Conservation (phyloP, 2,113 vertebrate species). For the Pangasianodon gigas region DNA sequence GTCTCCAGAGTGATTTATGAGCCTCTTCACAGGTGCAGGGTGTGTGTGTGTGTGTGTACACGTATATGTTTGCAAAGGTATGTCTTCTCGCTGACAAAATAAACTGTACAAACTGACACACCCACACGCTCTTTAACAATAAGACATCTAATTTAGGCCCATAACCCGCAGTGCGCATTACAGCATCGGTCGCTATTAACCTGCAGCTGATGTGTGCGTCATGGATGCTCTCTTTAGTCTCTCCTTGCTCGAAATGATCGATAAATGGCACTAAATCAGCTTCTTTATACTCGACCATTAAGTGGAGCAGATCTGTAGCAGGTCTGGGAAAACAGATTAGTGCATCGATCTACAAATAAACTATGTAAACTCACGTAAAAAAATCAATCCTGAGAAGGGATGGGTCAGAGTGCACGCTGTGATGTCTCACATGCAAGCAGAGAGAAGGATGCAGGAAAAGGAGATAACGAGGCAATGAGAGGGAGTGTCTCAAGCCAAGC, state of each 20-base stretch:
- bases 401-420: neutral
- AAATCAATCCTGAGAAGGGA: slow-evolving; percentile 59
- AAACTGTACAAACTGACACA: neutral
- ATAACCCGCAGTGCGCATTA: neutral
- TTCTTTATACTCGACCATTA: neutral
- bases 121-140: neutral
- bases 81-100: slow-evolving; percentile 21
- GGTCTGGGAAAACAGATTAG: slow-evolving; percentile 53
- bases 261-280: slow-evolving; percentile 17
- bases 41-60: slow-evolving; percentile 24
- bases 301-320: neutral
- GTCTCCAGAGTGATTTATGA: slow-evolving; percentile 50
- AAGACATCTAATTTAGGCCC: neutral
- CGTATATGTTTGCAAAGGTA: slow-evolving; percentile 31
- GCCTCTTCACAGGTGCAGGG: slow-evolving; percentile 43
- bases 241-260: neutral
- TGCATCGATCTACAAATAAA: slow-evolving; percentile 36
- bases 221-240: neutral
- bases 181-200: neutral
- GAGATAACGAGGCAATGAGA: neutral
- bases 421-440: neutral
- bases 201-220: neutral
- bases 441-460: slow-evolving; percentile 2
- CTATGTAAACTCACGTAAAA: neutral
- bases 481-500: neutral